Percentiles rank a stretch among this genome's conserved stretches.
phyloP scores from a whole-genome alignment of 2,888 invertebrate species.

The Tortrix viridana region DNA sequence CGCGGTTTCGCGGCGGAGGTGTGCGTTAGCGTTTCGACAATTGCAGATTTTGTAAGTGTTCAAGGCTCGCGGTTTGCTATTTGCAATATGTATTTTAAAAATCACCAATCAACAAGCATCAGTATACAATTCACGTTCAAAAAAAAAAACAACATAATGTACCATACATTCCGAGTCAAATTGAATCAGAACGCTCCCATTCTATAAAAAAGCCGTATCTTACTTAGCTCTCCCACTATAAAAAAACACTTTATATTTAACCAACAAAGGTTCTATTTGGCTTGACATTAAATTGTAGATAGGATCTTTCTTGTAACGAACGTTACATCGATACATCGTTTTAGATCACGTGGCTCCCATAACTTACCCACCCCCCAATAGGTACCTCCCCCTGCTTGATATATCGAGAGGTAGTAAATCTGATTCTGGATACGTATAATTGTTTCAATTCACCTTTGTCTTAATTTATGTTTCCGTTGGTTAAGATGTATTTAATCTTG shows the following conservation, averaged over 20 bases:
- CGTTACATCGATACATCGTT: constrained; percentile 16
- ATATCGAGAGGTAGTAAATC: constrained; percentile 28
- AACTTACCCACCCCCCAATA: constrained; percentile 22
- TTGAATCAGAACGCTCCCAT: not conserved
- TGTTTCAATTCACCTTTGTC: constrained; percentile 20
- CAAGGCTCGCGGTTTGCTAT: too few relatives aligned
- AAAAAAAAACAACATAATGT: constrained; percentile 1
- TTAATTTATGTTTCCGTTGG: constrained; percentile 7
- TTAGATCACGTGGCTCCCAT: constrained; percentile 32
- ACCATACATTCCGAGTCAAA: not conserved
- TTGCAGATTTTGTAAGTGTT: too few relatives aligned
- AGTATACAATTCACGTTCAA: not conserved
- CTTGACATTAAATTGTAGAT: too few relatives aligned
- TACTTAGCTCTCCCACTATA: too few relatives aligned
- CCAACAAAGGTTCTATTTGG: too few relatives aligned
- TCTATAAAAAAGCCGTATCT: too few relatives aligned
- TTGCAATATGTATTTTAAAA: too few relatives aligned
- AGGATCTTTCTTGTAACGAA: too few relatives aligned
- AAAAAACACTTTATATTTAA: too few relatives aligned
- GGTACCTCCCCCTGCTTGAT: constrained; percentile 10
- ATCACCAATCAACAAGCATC: not conserved
- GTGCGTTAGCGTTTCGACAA: too few relatives aligned
- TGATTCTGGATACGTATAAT: constrained; percentile 25
- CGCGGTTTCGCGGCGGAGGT: too few relatives aligned
- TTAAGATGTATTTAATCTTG: not conserved